Conservation (phyloP, 2,888 invertebrate genomes). For the Drosophila borborema region DNA sequence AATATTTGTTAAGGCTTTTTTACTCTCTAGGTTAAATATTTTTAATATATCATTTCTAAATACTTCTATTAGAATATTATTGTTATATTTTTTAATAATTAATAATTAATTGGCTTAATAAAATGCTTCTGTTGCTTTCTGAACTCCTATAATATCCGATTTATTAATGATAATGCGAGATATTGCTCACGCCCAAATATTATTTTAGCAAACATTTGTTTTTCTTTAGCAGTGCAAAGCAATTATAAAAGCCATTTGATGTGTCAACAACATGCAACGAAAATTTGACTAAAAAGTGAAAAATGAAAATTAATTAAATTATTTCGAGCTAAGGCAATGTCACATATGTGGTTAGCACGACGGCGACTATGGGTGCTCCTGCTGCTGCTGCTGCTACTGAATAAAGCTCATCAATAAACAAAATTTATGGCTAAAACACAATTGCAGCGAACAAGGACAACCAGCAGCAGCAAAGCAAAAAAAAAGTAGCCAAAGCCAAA, state of each 20-base stretch:
- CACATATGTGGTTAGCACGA: constrained; percentile 36
- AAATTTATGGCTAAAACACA: constrained; percentile 67
- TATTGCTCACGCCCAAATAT: neutral
- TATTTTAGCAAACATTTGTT: neutral
- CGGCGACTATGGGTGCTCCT: neutral
- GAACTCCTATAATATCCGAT: neutral
- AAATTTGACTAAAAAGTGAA: constrained; percentile 47
- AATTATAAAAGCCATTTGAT: constrained; percentile 60
- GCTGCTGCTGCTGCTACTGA: constrained; percentile 25
- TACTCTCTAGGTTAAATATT: too few relatives aligned
- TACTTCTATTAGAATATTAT: too few relatives aligned
- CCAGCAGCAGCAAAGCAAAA: constrained; percentile 7
- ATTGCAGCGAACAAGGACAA: constrained; percentile 44
- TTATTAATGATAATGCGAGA: neutral
- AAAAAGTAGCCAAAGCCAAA: constrained; percentile 40
- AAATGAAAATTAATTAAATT: constrained; percentile 68
- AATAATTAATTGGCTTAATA: neutral
- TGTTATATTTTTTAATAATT: neutral
- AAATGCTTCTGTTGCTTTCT: neutral
- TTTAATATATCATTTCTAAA: too few relatives aligned
- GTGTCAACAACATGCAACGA: constrained; percentile 47
- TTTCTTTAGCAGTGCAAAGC: constrained; percentile 30
- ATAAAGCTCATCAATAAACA: constrained; percentile 68
- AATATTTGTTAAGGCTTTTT: too few relatives aligned
- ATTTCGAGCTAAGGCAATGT: constrained; percentile 58